Evolutionary conservation across 2,797 vertebrate species (phyloP).

Genomic region (Muscicapa striata): DNA sequence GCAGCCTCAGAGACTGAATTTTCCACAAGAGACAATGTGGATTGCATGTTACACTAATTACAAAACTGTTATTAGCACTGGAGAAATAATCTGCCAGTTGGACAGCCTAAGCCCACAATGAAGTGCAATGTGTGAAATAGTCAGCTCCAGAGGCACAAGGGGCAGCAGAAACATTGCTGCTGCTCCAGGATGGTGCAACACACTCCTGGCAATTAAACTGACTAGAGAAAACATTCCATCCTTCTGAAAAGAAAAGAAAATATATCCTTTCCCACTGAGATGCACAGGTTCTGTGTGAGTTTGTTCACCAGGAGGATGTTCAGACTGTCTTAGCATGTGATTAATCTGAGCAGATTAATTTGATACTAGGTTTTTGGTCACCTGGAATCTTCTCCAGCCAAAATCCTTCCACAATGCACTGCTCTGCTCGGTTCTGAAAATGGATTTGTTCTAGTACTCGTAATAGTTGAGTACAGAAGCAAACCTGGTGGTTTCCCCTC

Average conservation of each 20-base stretch:
- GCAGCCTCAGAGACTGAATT: not conserved
- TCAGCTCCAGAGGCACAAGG: not conserved
- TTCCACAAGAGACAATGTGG: not conserved
- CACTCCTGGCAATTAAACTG: not conserved
- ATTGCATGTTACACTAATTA: not conserved
- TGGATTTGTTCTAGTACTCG: not conserved
- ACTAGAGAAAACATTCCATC: not conserved
- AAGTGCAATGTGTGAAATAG: not conserved
- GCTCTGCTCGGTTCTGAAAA: not conserved
- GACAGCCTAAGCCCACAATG: not conserved
- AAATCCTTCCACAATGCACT: not conserved
- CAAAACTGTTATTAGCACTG: not conserved
- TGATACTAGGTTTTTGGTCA: not conserved
- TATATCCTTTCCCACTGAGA: not conserved
- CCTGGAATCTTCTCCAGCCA: not conserved
- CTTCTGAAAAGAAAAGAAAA: not conserved
- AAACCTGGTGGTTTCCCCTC: not conserved
- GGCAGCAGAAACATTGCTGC: not conserved
- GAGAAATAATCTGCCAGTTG: not conserved
- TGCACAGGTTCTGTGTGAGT: accelerated
- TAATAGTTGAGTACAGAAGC: not conserved
- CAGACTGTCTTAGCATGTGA: accelerated
- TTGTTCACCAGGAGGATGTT: not conserved
- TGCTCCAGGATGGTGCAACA: not conserved
- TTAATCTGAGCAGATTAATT: not conserved